A percentile compares a stretch with the other conserved stretches of the same genome.
These are phyloP conservation scores for Pheosia gnoma DNA, from an alignment of 2,888 invertebrate genomes.

Conservation along the genomic window DNA sequence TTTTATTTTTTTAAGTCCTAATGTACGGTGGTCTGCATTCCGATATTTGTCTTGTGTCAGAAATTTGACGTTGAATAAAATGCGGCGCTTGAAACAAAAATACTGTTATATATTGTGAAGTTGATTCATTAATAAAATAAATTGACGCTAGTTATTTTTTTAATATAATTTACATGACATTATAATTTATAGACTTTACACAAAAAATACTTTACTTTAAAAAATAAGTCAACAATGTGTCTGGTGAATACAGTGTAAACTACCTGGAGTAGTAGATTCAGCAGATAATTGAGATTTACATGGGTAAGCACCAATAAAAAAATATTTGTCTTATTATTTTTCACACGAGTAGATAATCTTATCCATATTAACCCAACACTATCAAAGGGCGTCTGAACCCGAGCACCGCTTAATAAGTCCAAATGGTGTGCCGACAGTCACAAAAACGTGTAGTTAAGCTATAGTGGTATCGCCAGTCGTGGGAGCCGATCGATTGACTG, in stretches of 20 bases:
- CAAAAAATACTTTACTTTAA: too few relatives aligned
- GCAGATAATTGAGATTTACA: too few relatives aligned
- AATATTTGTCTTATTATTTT: too few relatives aligned
- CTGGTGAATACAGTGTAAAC: too few relatives aligned
- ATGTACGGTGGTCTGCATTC: neutral
- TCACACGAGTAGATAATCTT: constrained; percentile 21
- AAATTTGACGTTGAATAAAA: constrained; percentile 5
- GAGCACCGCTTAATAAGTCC: constrained; percentile 73
- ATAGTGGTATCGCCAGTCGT: constrained; percentile 56
- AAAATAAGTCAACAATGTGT: too few relatives aligned
- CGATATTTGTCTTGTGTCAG: constrained; percentile 6
- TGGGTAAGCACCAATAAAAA: too few relatives aligned
- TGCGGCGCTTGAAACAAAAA: neutral
- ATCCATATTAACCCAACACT: constrained; percentile 51
- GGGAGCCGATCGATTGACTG: constrained; percentile 69
- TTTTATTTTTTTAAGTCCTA: neutral
- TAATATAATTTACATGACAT: neutral
- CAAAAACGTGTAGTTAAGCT: constrained; percentile 58
- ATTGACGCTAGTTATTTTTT: neutral
- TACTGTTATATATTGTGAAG: constrained; percentile 3
- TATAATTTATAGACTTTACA: too few relatives aligned
- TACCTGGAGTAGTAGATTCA: too few relatives aligned
- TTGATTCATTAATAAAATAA: constrained; percentile 8
- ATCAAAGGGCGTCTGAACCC: constrained; percentile 57
- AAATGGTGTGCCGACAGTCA: constrained; percentile 69